A percentile compares a stretch with the other conserved stretches of the same genome.
phyloP scores from a whole-genome alignment of 2,113 vertebrate genomes.

The Talpa occidentalis region DNA sequence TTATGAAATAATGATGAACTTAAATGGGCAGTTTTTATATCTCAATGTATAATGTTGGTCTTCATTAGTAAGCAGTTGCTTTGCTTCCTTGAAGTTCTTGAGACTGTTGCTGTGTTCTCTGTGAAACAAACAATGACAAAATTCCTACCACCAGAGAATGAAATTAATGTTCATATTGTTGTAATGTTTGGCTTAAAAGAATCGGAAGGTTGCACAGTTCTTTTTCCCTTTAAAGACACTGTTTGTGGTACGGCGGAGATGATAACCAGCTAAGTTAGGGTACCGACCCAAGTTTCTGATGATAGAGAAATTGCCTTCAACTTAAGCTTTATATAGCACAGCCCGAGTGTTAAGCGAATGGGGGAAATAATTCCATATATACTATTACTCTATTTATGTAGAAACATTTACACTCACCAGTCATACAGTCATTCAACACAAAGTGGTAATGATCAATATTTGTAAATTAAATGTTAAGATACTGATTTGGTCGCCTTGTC shows the following conservation, averaged over 20 bases:
- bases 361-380: not conserved
- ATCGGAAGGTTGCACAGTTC: not conserved
- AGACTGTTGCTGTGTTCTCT: not conserved
- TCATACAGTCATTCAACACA: not conserved
- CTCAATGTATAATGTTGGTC: not conserved
- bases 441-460: not conserved
- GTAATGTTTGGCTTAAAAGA: not conserved
- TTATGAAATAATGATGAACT: not conserved
- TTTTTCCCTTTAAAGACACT: not conserved
- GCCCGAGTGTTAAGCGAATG: not conserved
- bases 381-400: not conserved
- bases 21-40: not conserved
- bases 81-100: not conserved
- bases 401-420: not conserved
- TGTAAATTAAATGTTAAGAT: not conserved
- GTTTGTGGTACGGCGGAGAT: not conserved
- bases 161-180: not conserved
- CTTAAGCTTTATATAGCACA: not conserved
- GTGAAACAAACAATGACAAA: not conserved
- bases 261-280: not conserved
- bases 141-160: not conserved
- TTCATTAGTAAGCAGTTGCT: not conserved
- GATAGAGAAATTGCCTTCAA: not conserved
- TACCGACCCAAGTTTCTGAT: not conserved
- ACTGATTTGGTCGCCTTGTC: not conserved